phyloP scores from a whole-genome alignment of 1,140 invertebrate genomes.

The Ceratosolen solmsi region DNA sequence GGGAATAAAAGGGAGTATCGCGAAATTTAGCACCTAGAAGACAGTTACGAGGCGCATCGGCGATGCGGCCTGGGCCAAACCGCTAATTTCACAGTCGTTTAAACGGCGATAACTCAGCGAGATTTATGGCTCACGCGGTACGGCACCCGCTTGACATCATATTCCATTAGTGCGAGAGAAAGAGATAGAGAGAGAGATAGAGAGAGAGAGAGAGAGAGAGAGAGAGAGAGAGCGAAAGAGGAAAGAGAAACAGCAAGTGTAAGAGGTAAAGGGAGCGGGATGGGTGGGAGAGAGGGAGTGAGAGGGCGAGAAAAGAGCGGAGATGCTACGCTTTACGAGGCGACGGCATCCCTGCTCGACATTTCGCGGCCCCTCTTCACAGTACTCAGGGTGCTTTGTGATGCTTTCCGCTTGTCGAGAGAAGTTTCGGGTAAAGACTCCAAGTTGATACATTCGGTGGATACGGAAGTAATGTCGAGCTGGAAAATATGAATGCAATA shows the following conservation, averaged over 20 bases:
- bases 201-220: too few species aligned
- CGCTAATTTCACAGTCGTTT: conserved; percentile 75
- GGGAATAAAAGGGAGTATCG: conserved; percentile 36
- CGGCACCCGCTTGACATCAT: conserved; percentile 66
- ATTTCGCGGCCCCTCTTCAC: not conserved
- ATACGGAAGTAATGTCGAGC: too few species aligned
- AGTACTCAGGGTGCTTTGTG: not conserved
- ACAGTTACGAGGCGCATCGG: conserved; percentile 70
- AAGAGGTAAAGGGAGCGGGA: not conserved
- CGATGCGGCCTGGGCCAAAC: conserved; percentile 58
- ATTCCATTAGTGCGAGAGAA: conserved; percentile 66
- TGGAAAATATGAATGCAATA: too few species aligned
- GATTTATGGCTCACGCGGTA: conserved; percentile 65
- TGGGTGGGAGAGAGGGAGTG: not conserved
- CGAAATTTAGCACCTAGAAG: conserved; percentile 72
- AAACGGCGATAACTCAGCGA: conserved; percentile 70
- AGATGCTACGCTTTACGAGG: not conserved
- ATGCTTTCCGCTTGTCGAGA: too few species aligned
- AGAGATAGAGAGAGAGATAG: not conserved
- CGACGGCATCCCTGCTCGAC: not conserved
- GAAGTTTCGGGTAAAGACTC: too few species aligned
- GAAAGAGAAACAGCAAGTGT: too few species aligned
- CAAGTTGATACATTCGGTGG: too few species aligned
- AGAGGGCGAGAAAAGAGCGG: conserved; percentile 39
- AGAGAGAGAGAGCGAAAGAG: not conserved